A percentile compares a stretch with the other conserved stretches of the same genome.
These are phyloP conservation scores for Callopanchax toddi DNA, from an alignment of 2,113 vertebrate genomes.

Conservation along the genomic window DNA sequence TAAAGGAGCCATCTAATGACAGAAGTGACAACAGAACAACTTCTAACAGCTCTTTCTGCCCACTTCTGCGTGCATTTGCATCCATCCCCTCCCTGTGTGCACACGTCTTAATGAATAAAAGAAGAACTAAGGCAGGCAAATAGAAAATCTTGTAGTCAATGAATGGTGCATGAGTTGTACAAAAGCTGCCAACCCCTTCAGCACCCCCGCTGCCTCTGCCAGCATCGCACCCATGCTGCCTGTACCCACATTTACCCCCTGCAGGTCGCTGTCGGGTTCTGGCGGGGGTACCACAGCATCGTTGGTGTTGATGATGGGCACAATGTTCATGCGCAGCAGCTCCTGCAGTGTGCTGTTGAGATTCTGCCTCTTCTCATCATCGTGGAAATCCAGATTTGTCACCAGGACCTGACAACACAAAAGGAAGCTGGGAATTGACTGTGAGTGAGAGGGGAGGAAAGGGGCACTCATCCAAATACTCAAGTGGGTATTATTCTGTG, in stretches of 20 bases:
- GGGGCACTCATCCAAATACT: too few relatives aligned
- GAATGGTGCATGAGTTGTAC: not conserved
- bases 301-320: conserved; percentile 98
- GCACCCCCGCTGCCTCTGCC: conserved; percentile 32
- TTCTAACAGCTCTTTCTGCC: conserved; percentile 10
- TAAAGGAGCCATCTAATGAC: conserved; percentile 15
- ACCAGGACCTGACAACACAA: conserved; percentile 87
- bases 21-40: conserved; percentile 24
- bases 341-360: conserved; percentile 94
- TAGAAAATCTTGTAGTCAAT: conserved; percentile 14
- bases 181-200: conserved; percentile 17
- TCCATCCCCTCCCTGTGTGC: conserved; percentile 31
- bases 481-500: not conserved
- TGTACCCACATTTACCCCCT: conserved; percentile 98
- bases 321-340: conserved; percentile 97
- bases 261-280: conserved; percentile 96
- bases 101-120: conserved; percentile 25
- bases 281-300: conserved; percentile 97
- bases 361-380: conserved; percentile 95
- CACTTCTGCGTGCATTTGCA: conserved; percentile 23
- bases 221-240: conserved; percentile 49
- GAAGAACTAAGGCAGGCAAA: conserved; percentile 35
- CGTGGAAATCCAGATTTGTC: conserved; percentile 96
- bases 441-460: not conserved
- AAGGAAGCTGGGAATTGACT: not conserved